These are phyloP conservation scores for Xerus inauris DNA, from an alignment of 2,113 vertebrate species.

Conservation along the genomic window DNA sequence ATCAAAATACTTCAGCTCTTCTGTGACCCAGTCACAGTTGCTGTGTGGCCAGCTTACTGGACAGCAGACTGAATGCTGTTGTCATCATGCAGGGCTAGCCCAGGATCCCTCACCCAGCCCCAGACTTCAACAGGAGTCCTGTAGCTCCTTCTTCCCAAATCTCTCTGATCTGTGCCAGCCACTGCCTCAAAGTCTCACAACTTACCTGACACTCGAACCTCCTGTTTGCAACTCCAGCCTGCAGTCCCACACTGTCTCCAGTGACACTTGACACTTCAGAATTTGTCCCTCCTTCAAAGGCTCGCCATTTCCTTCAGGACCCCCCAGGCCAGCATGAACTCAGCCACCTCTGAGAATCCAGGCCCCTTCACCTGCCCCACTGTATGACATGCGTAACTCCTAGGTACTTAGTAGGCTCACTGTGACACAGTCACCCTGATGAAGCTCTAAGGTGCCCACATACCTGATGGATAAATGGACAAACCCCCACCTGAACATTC, in stretches of 20 bases:
- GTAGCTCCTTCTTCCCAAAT: not conserved
- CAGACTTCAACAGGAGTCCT: not conserved
- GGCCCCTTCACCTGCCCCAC: not conserved
- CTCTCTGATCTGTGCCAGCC: not conserved
- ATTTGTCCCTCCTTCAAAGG: not conserved
- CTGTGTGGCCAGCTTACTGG: rapidly evolving
- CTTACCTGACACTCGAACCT: no score
- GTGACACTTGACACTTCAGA: no score
- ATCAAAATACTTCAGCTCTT: not conserved
- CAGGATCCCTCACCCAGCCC: not conserved
- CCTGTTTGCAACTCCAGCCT: not conserved
- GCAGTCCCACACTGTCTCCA: not conserved
- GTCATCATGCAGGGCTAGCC: not conserved
- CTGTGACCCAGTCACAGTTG: not conserved
- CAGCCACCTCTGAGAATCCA: no score
- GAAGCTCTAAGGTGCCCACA: not conserved
- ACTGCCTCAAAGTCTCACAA: not conserved
- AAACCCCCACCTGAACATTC: not conserved
- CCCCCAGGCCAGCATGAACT: not conserved
- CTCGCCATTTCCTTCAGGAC: not conserved
- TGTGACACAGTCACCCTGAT: not conserved
- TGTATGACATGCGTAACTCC: rapidly evolving
- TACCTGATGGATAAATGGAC: not conserved
- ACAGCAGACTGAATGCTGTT: not conserved
- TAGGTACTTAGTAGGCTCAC: not conserved